Evolutionary conservation across 2,113 vertebrate species (phyloP).

Genomic region (Festucalex cinctus): DNA sequence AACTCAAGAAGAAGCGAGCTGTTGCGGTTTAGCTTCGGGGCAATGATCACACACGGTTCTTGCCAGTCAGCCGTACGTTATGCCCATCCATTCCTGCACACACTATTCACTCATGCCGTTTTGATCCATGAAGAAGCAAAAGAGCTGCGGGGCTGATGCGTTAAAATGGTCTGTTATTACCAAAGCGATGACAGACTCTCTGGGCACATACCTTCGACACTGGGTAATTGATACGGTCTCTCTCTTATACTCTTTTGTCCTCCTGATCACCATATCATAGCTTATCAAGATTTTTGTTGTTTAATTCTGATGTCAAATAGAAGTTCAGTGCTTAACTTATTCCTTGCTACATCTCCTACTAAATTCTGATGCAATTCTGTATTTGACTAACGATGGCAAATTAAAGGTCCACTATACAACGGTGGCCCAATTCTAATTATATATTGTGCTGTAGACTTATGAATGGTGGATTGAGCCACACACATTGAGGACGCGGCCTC

Average conservation of each 20-base stretch:
- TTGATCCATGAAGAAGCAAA: conserved; percentile 12
- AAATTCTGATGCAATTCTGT: neutral
- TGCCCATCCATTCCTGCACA: conserved; percentile 12
- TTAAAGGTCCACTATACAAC: neutral
- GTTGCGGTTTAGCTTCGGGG: conserved; percentile 49
- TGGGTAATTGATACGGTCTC: conserved; percentile 26
- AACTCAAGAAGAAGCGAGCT: conserved; percentile 32
- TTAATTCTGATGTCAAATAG: no score
- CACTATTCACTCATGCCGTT: conserved; percentile 17
- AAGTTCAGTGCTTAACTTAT: no score
- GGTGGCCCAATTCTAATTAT: neutral
- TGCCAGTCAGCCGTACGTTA: conserved; percentile 6
- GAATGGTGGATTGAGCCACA: neutral
- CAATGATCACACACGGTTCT: conserved; percentile 1
- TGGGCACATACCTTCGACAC: conserved; percentile 45
- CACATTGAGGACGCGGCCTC: neutral
- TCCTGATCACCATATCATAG: neutral
- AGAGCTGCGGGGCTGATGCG: conserved; percentile 42
- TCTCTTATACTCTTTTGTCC: neutral
- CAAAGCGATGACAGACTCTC: conserved; percentile 52
- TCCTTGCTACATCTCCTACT: neutral
- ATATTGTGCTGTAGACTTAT: conserved; percentile 2
- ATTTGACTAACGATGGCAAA: neutral
- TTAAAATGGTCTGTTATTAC: conserved; percentile 62
- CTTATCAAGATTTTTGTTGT: neutral